Evolutionary conservation across 1,140 invertebrate species (phyloP), one percentile per base, ranked within the genome.

Genomic region (Caenorhabditis tropicalis): DNA sequence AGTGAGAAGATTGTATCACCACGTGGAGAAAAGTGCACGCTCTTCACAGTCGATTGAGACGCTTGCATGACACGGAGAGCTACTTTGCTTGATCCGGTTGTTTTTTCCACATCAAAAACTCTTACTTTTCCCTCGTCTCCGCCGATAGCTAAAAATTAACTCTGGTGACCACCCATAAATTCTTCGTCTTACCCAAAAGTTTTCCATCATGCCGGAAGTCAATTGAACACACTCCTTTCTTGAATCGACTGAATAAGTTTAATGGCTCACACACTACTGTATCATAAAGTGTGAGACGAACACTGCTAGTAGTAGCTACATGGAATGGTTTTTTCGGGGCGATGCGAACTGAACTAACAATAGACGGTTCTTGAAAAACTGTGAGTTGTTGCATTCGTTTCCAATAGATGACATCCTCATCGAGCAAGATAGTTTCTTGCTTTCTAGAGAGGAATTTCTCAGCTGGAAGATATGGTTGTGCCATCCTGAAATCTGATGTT

Each of bases 91-190:
- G 65, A 31, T 19, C 81, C 81, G 0, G 79, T 49, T 2, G 51
- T 31, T 46, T 82, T 94, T 46, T 93, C 93, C 0, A 96, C 94
- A 92, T 98, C 95, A 92, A 97, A 98, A 0, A 99, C 91, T 92
- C 95, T 94, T 0, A 98, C 93, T 81, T 94, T 92, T n/a, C 94
- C 93, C 91, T 98, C 96, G 87, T 97, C 95, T 89, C 95, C 95
- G 1, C 96, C 96, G 56, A 95, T 95, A 87, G 94, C 89, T 85
- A 56, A 16, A 82, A 82, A 21, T 12, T 1, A 27, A 15, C 46
- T 21, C 4, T 21, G 12, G 0, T 51, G 10, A 51, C 15, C n/a
- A 4, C 2, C 19, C 15, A n/a, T 10, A 51, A n/a, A 51, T 19
- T 24, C 21, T n/a, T n/a, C n/a, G n/a, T n/a, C n/a, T n/a, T 53